Conservation (phyloP, 2,797 vertebrate species). For the Acipenser oxyrinchus region DNA sequence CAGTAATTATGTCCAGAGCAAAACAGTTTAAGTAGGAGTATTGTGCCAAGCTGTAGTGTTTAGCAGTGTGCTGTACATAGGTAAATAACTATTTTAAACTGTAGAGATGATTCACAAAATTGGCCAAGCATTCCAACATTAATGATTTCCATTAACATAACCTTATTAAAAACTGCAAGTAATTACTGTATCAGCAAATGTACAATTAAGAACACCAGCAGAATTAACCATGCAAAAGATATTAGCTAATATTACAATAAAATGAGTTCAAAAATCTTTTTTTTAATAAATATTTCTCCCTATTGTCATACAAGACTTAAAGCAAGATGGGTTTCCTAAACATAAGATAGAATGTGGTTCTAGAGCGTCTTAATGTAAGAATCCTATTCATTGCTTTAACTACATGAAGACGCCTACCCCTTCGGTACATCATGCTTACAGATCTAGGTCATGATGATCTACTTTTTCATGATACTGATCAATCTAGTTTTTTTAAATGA, state of each 20-base stretch:
- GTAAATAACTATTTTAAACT: not conserved
- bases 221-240: not conserved
- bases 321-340: no score
- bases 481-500: no score
- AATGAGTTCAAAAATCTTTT: not conserved
- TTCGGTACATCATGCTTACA: no score
- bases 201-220: not conserved
- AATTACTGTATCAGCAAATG: not conserved
- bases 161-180: conserved; percentile 16
- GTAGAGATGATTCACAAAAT: conserved; percentile 20
- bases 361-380: no score
- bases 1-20: conserved; percentile 9
- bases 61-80: conserved; percentile 16
- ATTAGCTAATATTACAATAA: no score
- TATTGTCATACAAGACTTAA: no score
- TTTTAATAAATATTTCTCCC: not conserved
- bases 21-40: not conserved
- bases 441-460: no score
- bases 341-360: no score
- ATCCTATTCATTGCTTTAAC: no score
- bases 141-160: conserved; percentile 26
- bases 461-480: no score
- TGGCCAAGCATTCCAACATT: conserved; percentile 13
- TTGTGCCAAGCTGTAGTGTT: conserved; percentile 9
- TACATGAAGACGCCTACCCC: no score